These are phyloP conservation scores for Catocala sponsa DNA, from an alignment of 2,888 invertebrate species.

Conservation along the genomic window DNA sequence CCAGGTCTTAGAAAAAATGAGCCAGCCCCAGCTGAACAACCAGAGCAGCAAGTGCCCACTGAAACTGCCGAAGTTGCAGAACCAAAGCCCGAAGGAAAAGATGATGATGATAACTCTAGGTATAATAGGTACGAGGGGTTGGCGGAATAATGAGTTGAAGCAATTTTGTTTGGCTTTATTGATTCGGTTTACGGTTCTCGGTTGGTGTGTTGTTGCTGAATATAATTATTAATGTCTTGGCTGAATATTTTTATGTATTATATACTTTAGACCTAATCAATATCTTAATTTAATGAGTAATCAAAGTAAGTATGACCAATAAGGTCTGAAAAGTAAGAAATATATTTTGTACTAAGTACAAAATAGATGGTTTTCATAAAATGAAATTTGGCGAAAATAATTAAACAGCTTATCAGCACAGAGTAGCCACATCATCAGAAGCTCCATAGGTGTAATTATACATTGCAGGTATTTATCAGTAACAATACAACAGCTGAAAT, in stretches of 20 bases:
- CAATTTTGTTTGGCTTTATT: slow-evolving; percentile 53
- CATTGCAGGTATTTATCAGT: slow-evolving; percentile 20
- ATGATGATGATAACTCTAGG: slow-evolving; percentile 97
- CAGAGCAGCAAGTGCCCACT: slow-evolving; percentile 73
- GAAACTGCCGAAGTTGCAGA: slow-evolving; percentile 78
- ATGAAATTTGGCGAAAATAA: not conserved
- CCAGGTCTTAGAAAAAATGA: slow-evolving; percentile 92
- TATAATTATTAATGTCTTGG: too few relatives aligned
- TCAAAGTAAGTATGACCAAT: too few relatives aligned
- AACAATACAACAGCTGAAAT: slow-evolving; percentile 31
- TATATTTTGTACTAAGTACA: too few relatives aligned
- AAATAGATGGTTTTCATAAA: too few relatives aligned
- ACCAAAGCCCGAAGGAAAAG: slow-evolving; percentile 85
- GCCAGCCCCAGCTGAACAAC: slow-evolving; percentile 78
- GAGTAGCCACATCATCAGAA: not conserved
- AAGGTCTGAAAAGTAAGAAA: too few relatives aligned
- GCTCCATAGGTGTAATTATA: not conserved
- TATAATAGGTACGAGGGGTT: slow-evolving; percentile 92
- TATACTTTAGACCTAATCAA: too few relatives aligned
- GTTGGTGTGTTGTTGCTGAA: slow-evolving; percentile 49
- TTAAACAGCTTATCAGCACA: not conserved
- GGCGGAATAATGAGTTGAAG: slow-evolving; percentile 85
- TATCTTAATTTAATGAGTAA: too few relatives aligned
- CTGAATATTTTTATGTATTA: not conserved
- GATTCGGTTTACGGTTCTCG: slow-evolving; percentile 48